Evolutionary conservation across 37 sponge, comb jelly and placozoan genomes (phyloP).

Genomic region (Eunapius fragilis): DNA sequence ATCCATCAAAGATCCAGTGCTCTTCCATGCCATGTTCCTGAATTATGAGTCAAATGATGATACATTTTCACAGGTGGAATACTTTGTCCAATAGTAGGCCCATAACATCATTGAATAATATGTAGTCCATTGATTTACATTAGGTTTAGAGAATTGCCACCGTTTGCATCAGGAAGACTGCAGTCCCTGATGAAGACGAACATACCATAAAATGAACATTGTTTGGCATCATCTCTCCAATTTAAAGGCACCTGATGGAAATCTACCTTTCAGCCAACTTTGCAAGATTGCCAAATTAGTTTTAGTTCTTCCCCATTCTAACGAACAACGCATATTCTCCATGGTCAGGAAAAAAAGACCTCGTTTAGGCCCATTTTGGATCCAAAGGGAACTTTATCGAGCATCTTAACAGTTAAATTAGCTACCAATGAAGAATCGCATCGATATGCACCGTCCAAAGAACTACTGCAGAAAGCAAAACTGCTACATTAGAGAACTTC

Average conservation of each 20-base stretch:
- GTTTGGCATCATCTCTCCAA: conserved; percentile 30
- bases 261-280: conserved; percentile 28
- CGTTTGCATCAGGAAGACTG: conserved; percentile 3
- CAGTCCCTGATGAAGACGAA: conserved; percentile 21
- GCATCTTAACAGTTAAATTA: conserved; percentile 48
- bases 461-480: conserved; percentile 35
- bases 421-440: conserved; percentile 13
- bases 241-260: conserved; percentile 29
- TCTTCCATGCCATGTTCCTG: conserved; percentile 30
- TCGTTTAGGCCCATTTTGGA: conserved; percentile 43
- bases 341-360: conserved; percentile 46
- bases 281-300: conserved; percentile 39
- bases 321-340: conserved; percentile 21
- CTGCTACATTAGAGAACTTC: conserved; percentile 41
- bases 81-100: conserved; percentile 30
- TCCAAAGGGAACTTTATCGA: conserved; percentile 52
- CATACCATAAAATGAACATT: conserved; percentile 30
- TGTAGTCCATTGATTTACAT: not conserved
- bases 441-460: conserved; percentile 39
- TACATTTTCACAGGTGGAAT: conserved; percentile 27
- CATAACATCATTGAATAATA: not conserved
- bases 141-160: not conserved
- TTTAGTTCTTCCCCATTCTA: conserved; percentile 44
- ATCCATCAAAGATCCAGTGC: conserved; percentile 37
- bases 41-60: conserved; percentile 1